Percentiles rank a stretch among this genome's conserved stretches.
These are phyloP conservation scores for Suillia variegata DNA, from an alignment of 2,888 invertebrate genomes.

Conservation along the genomic window DNA sequence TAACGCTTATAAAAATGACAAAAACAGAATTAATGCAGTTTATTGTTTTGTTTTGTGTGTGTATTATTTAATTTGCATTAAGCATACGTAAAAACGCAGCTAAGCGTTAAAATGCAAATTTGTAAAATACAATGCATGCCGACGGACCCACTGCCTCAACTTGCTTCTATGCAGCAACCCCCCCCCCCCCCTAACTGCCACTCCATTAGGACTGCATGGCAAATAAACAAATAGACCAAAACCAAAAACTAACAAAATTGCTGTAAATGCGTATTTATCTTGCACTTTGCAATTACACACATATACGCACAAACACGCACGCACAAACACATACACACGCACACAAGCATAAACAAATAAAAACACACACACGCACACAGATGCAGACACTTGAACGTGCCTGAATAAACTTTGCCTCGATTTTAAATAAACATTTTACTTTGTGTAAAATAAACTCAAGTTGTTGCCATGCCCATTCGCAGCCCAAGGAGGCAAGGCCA, in stretches of 20 bases:
- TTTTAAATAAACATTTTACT: slow-evolving; percentile 9
- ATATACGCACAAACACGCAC: neutral
- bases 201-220: neutral
- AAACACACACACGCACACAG: too few relatives aligned
- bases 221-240: neutral
- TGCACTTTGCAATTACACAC: slow-evolving; percentile 40
- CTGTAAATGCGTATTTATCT: slow-evolving; percentile 50
- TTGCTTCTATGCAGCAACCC: neutral
- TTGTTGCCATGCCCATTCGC: neutral
- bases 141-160: neutral
- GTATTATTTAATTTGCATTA: slow-evolving; percentile 36
- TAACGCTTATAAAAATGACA: too few relatives aligned
- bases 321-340: neutral
- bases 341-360: too few relatives aligned
- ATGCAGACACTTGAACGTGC: too few relatives aligned
- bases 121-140: neutral
- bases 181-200: neutral
- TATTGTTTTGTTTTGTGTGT: slow-evolving; percentile 23
- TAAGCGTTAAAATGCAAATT: slow-evolving; percentile 43
- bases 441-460: slow-evolving; percentile 2
- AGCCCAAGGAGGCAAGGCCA: too few relatives aligned
- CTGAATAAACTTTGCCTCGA: slow-evolving; percentile 12
- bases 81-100: slow-evolving; percentile 39
- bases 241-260: slow-evolving; percentile 34
- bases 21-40: neutral